Base-by-base conservation (phyloP, 2,888 invertebrate genomes). In the Nymphalis c-album region DNA sequence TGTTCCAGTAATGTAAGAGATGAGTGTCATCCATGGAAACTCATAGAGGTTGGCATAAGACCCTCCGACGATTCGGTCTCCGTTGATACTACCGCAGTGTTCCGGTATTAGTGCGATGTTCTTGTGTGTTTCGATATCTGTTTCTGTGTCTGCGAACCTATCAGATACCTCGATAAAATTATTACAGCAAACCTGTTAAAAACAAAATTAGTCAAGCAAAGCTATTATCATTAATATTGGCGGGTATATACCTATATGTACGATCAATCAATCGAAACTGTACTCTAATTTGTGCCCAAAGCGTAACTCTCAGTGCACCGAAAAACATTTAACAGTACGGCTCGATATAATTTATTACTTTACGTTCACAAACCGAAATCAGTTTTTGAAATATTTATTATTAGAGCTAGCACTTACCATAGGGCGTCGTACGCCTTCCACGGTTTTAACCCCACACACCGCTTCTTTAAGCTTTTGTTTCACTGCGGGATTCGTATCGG, bases 1-100 rank as follows among this genome's bases (percentile, higher is more conserved):
- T 70, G 72, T 69, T 76, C 77, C 60, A 3, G 74, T 76, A 17
- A 77, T 69, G 62, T 94, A 94, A 20, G 91, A 91, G 26, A 95
- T 81, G 13, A 95, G 82, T 0, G 93, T 94, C 94, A 95, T 93
- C 95, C 95, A 95, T 0, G 95, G 95, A 73, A 90, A 95, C 57
- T 95, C 93, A 16, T 91, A 90, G 7, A 94, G 77, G 0, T 77
- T 82, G 0, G 95, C 93, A 50, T 84, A 78, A 18, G 86, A 81
- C 0, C 95, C 95, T 13, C 91, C 88, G 7, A 93, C 80, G n/a
- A 95, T 92, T 71, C 92, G 92, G 48, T 85, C 80, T 2, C 85
- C 82, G 2, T 81, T 78, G 13, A 91, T 75, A 1, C 80, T 81
- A 0, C 95, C 95, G 74, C 95, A 95, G 6, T 47, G 16, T 0